Conservation (phyloP, 2,113 vertebrate species). For the Caracal caracal region DNA sequence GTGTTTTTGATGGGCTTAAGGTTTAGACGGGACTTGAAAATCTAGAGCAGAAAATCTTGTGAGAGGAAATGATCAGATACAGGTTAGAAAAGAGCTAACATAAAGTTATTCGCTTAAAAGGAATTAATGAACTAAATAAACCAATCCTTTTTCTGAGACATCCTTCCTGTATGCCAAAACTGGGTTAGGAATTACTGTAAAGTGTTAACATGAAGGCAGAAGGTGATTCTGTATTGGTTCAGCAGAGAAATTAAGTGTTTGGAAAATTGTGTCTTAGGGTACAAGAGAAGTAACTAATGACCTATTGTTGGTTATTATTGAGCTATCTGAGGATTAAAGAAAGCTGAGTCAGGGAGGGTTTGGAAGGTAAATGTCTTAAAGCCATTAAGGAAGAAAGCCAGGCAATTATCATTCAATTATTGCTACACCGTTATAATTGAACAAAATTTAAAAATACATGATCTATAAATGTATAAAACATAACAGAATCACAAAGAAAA, state of each 20-base stretch:
- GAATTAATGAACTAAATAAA: slow-evolving; percentile 49
- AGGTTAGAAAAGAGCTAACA: slow-evolving; percentile 23
- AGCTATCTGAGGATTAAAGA: slow-evolving; percentile 4
- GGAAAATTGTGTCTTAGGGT: slow-evolving; percentile 38
- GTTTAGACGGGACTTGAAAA: slow-evolving; percentile 25
- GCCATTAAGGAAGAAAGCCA: neutral
- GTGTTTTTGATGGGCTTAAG: slow-evolving; percentile 25
- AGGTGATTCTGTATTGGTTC: neutral
- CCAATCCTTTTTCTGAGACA: neutral
- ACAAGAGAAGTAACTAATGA: neutral
- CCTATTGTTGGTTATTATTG: slow-evolving; percentile 1
- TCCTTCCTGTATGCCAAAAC: slow-evolving; percentile 23
- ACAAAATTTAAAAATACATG: slow-evolving; percentile 27
- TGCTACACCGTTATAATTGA: neutral
- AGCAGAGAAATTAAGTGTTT: neutral
- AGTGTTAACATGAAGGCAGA: slow-evolving; percentile 10
- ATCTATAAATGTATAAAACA: slow-evolving; percentile 42
- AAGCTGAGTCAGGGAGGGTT: neutral
- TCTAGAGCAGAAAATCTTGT: slow-evolving; percentile 29
- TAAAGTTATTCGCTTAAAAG: slow-evolving; percentile 32
- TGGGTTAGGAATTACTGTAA: slow-evolving; percentile 39
- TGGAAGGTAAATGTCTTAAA: slow-evolving; percentile 18
- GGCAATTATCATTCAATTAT: slow-evolving; percentile 14
- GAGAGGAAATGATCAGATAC: slow-evolving; percentile 35
- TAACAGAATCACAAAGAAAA: slow-evolving; percentile 27